Percentiles rank a stretch among this genome's conserved stretches.
Evolutionary conservation across 2,888 invertebrate species (phyloP).

Genomic region (Thereva unica): DNA sequence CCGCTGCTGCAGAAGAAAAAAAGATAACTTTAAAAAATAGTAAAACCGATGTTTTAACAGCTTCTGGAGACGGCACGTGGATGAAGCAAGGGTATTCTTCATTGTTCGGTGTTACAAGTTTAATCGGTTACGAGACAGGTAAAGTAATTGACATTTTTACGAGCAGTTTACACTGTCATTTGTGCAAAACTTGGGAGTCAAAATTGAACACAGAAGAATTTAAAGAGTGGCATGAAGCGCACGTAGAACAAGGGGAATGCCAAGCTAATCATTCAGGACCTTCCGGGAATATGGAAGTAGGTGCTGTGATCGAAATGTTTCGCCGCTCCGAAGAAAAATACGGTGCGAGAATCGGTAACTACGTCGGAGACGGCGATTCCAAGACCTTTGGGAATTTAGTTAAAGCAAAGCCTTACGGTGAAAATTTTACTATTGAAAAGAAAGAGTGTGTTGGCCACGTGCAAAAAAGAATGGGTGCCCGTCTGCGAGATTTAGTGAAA

Average conservation of each 20-base stretch:
- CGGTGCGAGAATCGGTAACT: slow-evolving; percentile 37
- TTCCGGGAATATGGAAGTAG: slow-evolving; percentile 45
- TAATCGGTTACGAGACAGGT: no score
- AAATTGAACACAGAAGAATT: slow-evolving; percentile 40
- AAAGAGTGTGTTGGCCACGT: slow-evolving; percentile 18
- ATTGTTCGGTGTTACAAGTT: no score
- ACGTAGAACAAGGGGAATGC: slow-evolving; percentile 37
- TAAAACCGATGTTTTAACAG: no score
- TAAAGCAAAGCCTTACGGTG: slow-evolving; percentile 39
- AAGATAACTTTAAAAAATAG: no score
- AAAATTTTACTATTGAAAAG: slow-evolving; percentile 19
- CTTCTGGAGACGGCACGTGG: no score
- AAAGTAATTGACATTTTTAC: slow-evolving; percentile 42
- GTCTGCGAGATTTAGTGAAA: slow-evolving; percentile 36
- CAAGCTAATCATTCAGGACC: slow-evolving; percentile 42
- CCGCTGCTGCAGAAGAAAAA: slow-evolving; percentile 39
- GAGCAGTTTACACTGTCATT: slow-evolving; percentile 41
- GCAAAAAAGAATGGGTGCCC: slow-evolving; percentile 40
- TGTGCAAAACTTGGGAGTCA: slow-evolving; percentile 39
- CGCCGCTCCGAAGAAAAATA: slow-evolving; percentile 37
- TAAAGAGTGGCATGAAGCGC: slow-evolving; percentile 40
- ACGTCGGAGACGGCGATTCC: slow-evolving; percentile 40
- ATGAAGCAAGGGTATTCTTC: no score
- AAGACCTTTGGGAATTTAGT: slow-evolving; percentile 39
- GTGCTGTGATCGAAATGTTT: no score